Evolutionary conservation across 2,113 vertebrate genomes (phyloP), one percentile per base, ranked within the genome.

Genomic region (Triplophysa tibetana): DNA sequence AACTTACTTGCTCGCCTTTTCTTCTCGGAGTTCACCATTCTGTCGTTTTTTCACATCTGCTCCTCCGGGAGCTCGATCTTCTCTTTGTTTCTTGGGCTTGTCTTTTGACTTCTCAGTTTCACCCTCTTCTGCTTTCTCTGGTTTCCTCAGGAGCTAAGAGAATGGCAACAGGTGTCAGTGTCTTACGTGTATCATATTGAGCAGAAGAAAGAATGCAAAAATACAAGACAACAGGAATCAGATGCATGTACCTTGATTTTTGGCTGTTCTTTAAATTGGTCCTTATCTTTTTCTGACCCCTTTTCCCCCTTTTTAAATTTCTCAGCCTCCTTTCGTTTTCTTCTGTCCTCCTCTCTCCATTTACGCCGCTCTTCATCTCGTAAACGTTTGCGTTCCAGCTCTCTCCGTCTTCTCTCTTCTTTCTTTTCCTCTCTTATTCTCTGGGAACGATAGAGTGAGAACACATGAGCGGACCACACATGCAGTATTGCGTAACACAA

Each of bases 341-440:
- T 93, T 82, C 95, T 91, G 78, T 99, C 98, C 67, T 99, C 97
- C 86, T 99, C 98, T 88, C 96, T 95, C 97, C 98, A 99, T 81
- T 98, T 99, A 17, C 97, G 96, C 63, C 96, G 94, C 86, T 99
- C 98, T 90, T 99, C 98, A 84, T 99, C 98, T 61, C 98, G 93
- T 83, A 94, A 90, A 52, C 97, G 95, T 91, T 98, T 99, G 58
- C 97, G 94, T 87, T 99, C 98, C 74, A 99, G 90, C 89, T 99
- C 98, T 87, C 97, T 91, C 70, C 96, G 89, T 24, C 95, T 93
- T 13, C 96, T 95, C 88, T 99, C 98, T 87, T 99, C 98, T 86
- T 96, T 96, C 89, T 97, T 99, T 88, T 99, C 98, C 90, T 99
- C 97, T 88, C 96, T 93, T 87, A 99, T 88, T 87, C 97, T 94